Conservation (phyloP, 2,888 invertebrate genomes). For the Synergus umbraculus region DNA sequence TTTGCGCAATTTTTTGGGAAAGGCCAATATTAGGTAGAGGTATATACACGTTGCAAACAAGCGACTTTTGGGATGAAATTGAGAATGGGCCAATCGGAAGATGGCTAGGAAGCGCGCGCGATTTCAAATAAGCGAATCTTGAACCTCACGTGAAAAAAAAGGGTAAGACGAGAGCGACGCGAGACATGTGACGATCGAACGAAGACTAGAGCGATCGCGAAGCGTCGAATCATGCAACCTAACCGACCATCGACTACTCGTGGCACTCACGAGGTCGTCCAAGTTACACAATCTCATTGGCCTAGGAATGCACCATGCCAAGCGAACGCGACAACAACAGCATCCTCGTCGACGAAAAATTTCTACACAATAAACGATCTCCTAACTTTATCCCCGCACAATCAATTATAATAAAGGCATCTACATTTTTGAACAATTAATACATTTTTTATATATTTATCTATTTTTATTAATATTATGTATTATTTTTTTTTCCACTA, state of each 20-base stretch:
- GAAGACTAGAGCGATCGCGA: conserved; percentile 22
- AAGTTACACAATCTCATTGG: conserved; percentile 39
- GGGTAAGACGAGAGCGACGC: neutral
- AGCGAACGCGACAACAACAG: conserved; percentile 32
- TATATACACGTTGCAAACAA: too few relatives aligned
- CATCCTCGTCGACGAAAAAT: neutral
- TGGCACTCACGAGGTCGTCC: conserved; percentile 27
- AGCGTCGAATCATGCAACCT: conserved; percentile 14
- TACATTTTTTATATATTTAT: neutral
- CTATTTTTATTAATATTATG: neutral
- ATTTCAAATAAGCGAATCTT: conserved; percentile 1
- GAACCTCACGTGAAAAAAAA: conserved; percentile 6
- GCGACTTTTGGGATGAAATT: neutral
- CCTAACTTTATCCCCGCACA: neutral
- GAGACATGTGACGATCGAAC: conserved; percentile 15
- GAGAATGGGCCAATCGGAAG: neutral
- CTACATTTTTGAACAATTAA: neutral
- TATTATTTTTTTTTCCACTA: too few relatives aligned
- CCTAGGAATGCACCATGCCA: conserved; percentile 33
- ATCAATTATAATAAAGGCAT: neutral
- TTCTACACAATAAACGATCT: conserved; percentile 2
- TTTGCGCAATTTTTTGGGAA: neutral
- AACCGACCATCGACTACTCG: conserved; percentile 10
- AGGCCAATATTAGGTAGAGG: neutral
- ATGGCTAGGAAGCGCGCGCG: conserved; percentile 3